Evolutionary conservation across 2,113 vertebrate species (phyloP).

Genomic region (Plotosus lineatus): DNA sequence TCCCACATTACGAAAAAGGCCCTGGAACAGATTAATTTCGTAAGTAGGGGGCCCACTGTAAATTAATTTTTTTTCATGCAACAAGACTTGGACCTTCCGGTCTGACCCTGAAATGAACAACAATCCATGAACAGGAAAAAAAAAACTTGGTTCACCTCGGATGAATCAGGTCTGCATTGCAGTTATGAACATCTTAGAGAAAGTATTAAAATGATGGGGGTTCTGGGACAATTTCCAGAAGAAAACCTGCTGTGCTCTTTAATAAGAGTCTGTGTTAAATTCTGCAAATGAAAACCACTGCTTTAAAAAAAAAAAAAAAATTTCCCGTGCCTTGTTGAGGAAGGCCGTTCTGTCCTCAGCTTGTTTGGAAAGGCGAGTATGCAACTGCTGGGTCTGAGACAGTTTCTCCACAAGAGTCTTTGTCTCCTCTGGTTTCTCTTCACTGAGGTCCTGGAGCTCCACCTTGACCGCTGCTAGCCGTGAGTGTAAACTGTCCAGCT

Average conservation of each 20-base stretch:
- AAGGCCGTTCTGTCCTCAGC: constrained; percentile 83
- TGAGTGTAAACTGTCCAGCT: constrained; percentile 86
- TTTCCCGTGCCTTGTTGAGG: constrained; percentile 82
- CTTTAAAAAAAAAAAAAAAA: background rate
- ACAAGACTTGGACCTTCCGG: too few relatives aligned
- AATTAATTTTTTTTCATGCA: too few relatives aligned
- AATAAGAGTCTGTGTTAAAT: background rate
- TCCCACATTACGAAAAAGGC: too few relatives aligned
- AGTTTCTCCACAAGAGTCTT: constrained; percentile 79
- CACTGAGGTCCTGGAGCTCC: constrained; percentile 81
- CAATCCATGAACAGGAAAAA: too few relatives aligned
- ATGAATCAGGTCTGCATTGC: too few relatives aligned
- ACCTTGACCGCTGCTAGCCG: constrained; percentile 81
- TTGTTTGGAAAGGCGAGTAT: constrained; percentile 79
- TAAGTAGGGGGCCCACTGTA: too few relatives aligned
- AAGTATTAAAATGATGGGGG: too few relatives aligned
- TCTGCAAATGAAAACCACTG: background rate
- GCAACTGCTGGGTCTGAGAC: constrained; percentile 76
- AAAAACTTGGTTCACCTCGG: too few relatives aligned
- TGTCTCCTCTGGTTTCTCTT: constrained; percentile 77
- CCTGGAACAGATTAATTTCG: too few relatives aligned
- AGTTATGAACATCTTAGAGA: too few relatives aligned
- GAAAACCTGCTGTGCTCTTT: background rate
- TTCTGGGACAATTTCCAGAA: too few relatives aligned
- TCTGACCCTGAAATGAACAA: too few relatives aligned